Base-by-base conservation (phyloP, 2,113 vertebrate genomes). In the Diadophis punctatus region DNA sequence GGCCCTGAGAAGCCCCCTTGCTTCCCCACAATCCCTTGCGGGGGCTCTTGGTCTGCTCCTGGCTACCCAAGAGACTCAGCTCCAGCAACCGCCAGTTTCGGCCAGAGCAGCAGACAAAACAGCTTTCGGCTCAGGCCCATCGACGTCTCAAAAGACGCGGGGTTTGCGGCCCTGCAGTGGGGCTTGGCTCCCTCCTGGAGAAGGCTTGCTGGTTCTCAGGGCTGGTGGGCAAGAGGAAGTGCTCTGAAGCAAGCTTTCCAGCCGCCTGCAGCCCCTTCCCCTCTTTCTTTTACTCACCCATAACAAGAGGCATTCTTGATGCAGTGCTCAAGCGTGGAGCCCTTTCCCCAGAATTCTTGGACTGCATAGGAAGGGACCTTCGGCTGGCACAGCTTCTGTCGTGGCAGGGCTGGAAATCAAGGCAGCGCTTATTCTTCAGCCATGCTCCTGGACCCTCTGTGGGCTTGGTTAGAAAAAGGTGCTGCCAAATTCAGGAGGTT, bases 1-100 rank as follows among this genome's bases (percentile, higher is more conserved):
- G 88, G 93, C 90, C 96, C 94, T 91, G 91, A 90, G 90, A 92
- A 80, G 74, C 74, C 74, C 34, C 18, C 18, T 43, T 18, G 16
- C 6, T 74, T 8, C 63, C 14, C n/a, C 14, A 27, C 68, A 20
- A 20, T 8, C 5, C 68, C 14, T 20, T 20, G 74, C 5, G 4
- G 6, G 11, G 30, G 30, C 68, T 39, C 68, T 80, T 8, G 16
- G 1, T 20, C 68, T 80, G 74, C 74, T 22, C 34, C 74, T 34
- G 14, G n/a, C 30, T 74, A 16, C 63, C n/a, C 14, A 1, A n/a
- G 60, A n/a, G 30, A 14, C 11, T 68, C 30, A 0, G 27, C 60
- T n/a, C 27, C 60, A 68, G n/a, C 68, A 18, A 16, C n/a, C 2
- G 2, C 63, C 63, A n/a, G 11, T 30, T 14, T 63, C 11, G 11